Conservation (phyloP, 2,888 invertebrate genomes). For the Physocephala rufipes region DNA sequence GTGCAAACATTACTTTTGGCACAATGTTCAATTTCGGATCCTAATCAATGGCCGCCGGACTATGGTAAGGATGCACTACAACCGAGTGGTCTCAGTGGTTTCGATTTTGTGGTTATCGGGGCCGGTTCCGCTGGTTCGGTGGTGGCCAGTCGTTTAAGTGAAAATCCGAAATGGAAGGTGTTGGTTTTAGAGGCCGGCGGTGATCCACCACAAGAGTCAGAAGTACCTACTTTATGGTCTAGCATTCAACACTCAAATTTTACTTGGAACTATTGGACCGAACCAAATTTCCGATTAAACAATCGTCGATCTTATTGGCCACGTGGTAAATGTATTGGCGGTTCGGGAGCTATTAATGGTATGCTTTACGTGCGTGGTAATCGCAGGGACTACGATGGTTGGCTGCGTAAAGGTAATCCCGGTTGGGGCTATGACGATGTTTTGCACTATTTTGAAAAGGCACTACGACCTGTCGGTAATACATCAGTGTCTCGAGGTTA, state of each 20-base stretch:
- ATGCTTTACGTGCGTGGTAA: conserved; percentile 72
- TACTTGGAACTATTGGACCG: conserved; percentile 56
- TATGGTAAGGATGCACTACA: background rate
- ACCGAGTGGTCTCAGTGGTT: background rate
- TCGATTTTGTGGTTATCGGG: conserved; percentile 58
- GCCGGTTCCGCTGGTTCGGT: conserved; percentile 66
- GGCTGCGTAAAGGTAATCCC: conserved; percentile 68
- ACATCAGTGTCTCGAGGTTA: conserved; percentile 67
- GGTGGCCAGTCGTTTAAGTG: conserved; percentile 52
- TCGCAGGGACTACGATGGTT: conserved; percentile 68
- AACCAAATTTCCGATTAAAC: conserved; percentile 48
- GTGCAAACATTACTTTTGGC: conserved; percentile 60
- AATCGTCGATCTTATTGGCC: conserved; percentile 65
- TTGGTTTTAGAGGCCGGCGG: conserved; percentile 68
- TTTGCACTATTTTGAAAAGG: conserved; percentile 67
- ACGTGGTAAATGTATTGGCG: conserved; percentile 72
- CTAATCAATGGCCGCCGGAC: background rate
- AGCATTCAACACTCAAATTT: conserved; percentile 51
- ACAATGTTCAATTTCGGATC: conserved; percentile 2
- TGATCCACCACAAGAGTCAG: conserved; percentile 63
- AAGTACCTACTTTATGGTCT: conserved; percentile 53
- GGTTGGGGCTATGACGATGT: conserved; percentile 69
- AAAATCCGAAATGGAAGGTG: conserved; percentile 50
- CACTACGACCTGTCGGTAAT: conserved; percentile 61
- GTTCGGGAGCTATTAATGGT: conserved; percentile 70